Evolutionary conservation across 53 echinoderm and acorn worm genomes (phyloP).

Genomic region (Luidia sarsii): DNA sequence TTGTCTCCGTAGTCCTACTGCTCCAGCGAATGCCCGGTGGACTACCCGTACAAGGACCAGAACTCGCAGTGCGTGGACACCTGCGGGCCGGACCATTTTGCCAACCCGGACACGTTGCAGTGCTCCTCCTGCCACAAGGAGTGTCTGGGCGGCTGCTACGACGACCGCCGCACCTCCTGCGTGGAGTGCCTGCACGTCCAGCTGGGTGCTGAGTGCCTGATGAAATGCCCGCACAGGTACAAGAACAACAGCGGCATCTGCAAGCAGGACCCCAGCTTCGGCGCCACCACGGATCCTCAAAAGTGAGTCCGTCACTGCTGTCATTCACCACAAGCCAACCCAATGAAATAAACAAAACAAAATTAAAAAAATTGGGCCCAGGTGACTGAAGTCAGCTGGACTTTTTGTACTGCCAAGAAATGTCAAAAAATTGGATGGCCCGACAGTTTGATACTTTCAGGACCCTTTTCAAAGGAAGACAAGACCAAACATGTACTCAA

Average conservation of each 20-base stretch:
- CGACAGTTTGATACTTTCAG: too few relatives aligned
- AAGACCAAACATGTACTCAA: too few relatives aligned
- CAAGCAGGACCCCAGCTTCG: neutral
- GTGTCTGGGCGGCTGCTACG: slow-evolving; percentile 78
- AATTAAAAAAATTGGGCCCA: too few relatives aligned
- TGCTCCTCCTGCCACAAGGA: slow-evolving; percentile 72
- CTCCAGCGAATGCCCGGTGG: slow-evolving; percentile 61
- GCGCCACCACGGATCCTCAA: neutral
- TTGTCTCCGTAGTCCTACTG: slow-evolving; percentile 59
- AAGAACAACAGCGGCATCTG: slow-evolving; percentile 62
- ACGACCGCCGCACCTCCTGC: slow-evolving; percentile 72
- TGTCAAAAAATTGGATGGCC: too few relatives aligned
- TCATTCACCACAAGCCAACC: too few relatives aligned
- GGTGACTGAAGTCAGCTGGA: too few relatives aligned
- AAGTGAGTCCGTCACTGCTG: too few relatives aligned
- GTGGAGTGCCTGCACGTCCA: slow-evolving; percentile 65
- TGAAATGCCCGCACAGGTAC: slow-evolving; percentile 35
- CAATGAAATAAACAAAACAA: too few relatives aligned
- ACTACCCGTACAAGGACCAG: slow-evolving; percentile 48
- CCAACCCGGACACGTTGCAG: slow-evolving; percentile 14
- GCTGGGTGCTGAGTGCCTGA: slow-evolving; percentile 53
- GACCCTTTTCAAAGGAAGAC: too few relatives aligned
- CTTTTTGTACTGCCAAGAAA: too few relatives aligned
- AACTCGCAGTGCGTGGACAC: slow-evolving; percentile 53
- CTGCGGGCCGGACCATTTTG: slow-evolving; percentile 62